phyloP scores from a whole-genome alignment of 2,113 vertebrate species.

The Progne subis region DNA sequence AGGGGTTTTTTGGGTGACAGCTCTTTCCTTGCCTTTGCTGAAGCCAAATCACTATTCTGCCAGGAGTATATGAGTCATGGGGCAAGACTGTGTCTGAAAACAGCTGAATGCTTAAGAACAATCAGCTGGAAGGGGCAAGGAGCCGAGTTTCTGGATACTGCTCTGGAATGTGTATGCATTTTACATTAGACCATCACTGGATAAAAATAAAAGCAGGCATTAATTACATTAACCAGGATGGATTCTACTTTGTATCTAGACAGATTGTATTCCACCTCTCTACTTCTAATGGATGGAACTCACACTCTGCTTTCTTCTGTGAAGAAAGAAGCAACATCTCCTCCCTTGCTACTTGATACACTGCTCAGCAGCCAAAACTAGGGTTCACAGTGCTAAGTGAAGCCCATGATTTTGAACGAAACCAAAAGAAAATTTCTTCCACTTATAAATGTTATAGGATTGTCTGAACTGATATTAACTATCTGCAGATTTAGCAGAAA shows the following conservation, averaged over 20 bases:
- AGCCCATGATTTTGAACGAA: neutral
- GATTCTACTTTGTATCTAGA: neutral
- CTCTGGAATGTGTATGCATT: slow-evolving; percentile 55
- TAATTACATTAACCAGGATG: slow-evolving; percentile 37
- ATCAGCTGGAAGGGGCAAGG: slow-evolving; percentile 48
- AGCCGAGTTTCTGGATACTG: slow-evolving; percentile 15
- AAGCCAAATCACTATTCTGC: slow-evolving; percentile 26
- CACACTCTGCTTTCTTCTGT: neutral
- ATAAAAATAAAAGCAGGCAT: slow-evolving; percentile 59
- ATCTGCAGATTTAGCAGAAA: neutral
- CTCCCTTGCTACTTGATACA: neutral
- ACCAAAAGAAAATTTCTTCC: neutral
- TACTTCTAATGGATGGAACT: neutral
- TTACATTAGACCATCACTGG: slow-evolving; percentile 52
- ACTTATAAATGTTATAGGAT: neutral
- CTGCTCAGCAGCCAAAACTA: neutral
- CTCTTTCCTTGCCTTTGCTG: slow-evolving; percentile 15
- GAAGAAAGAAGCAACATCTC: neutral
- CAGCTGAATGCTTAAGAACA: slow-evolving; percentile 42
- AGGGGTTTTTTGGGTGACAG: slow-evolving; percentile 19
- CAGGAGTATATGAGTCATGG: slow-evolving; percentile 61
- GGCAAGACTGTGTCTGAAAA: slow-evolving; percentile 47
- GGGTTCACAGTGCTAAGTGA: neutral
- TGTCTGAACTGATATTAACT: neutral
- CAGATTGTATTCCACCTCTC: neutral